Evolutionary conservation across 2,113 vertebrate genomes (phyloP).

Genomic region (Trematomus loennbergii): DNA sequence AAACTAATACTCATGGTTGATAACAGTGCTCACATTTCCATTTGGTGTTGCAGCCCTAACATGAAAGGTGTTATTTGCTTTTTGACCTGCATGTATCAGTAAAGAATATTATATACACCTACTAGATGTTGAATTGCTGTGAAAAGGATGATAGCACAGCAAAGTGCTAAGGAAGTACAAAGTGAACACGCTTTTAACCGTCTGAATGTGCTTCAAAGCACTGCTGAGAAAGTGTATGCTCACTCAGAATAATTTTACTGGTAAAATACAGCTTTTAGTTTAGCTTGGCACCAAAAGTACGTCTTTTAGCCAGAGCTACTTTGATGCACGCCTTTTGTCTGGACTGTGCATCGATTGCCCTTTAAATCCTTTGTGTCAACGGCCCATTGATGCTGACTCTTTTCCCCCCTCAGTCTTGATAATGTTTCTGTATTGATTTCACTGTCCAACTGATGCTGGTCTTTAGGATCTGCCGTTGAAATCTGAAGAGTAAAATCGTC

Average conservation of each 20-base stretch:
- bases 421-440: conserved; percentile 67
- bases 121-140: neutral
- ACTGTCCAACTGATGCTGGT: conserved; percentile 4
- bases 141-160: neutral
- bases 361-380: conserved; percentile 38
- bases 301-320: conserved; percentile 26
- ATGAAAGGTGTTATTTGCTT: neutral
- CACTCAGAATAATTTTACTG: neutral
- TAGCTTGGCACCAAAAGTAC: neutral
- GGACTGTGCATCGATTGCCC: conserved; percentile 49
- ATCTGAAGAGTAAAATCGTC: conserved; percentile 29
- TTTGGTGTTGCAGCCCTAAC: neutral
- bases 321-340: conserved; percentile 29
- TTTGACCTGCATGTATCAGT: neutral
- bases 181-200: neutral
- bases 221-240: neutral
- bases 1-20: neutral
- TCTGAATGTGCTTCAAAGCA: neutral
- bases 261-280: conserved; percentile 16
- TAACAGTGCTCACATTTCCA: neutral
- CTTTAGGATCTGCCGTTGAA: conserved; percentile 20
- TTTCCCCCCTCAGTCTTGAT: conserved; percentile 27
- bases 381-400: conserved; percentile 34
- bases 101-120: neutral
- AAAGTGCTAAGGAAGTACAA: neutral